Percentiles rank a stretch among this genome's conserved stretches.
Conservation (phyloP, 2,113 vertebrate species). For the Spea bombifrons region DNA sequence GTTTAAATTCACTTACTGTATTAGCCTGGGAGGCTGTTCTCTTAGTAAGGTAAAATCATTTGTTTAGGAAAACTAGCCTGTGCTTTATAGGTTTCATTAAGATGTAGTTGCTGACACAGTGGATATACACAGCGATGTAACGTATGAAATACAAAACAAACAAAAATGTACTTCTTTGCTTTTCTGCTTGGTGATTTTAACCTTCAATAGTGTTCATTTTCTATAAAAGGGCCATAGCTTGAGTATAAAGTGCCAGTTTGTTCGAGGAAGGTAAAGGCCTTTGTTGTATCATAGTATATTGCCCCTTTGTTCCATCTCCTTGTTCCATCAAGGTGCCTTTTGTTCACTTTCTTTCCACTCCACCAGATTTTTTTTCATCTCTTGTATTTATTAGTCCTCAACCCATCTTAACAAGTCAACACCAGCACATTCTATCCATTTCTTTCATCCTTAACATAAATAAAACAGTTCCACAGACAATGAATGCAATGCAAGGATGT, state of each 20-base stretch:
- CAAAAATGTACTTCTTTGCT: no score
- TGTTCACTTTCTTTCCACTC: not conserved
- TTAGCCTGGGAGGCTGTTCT: no score
- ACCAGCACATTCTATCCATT: not conserved
- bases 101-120: no score
- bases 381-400: not conserved
- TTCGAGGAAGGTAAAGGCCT: not conserved
- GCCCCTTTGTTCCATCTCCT: not conserved
- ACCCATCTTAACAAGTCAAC: constrained; percentile 11
- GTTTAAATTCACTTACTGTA: no score
- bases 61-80: no score
- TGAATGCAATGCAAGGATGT: not conserved
- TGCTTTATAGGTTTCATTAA: no score
- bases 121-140: no score
- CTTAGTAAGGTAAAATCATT: no score
- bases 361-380: not conserved
- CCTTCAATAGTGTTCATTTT: not conserved
- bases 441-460: not conserved
- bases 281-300: not conserved
- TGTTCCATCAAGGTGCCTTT: not conserved
- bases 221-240: not conserved
- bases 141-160: no score
- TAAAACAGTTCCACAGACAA: not conserved
- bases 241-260: not conserved
- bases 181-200: no score